Evolutionary conservation across 2,888 invertebrate genomes (phyloP).

Genomic region (Platycheirus rosarum): DNA sequence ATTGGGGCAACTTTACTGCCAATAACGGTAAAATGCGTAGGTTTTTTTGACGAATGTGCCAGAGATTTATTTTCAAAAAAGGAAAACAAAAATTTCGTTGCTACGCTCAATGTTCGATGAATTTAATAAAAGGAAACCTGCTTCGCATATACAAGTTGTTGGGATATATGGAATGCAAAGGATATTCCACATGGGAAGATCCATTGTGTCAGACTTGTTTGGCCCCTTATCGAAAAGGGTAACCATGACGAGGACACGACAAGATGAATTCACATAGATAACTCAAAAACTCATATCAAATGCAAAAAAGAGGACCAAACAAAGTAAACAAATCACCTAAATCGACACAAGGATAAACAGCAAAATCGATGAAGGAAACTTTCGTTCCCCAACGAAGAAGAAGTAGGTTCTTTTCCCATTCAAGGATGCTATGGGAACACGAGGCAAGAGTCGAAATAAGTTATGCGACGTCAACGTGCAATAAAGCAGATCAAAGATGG

Average conservation of each 20-base stretch:
- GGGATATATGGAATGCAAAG: background rate
- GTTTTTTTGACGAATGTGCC: constrained; percentile 28
- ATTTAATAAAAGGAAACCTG: constrained; percentile 33
- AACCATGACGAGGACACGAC: constrained; percentile 52
- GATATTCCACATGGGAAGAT: background rate
- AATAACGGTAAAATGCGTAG: constrained; percentile 16
- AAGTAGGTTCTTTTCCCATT: background rate
- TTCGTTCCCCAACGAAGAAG: background rate
- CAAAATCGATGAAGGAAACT: constrained; percentile 4
- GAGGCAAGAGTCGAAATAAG: background rate
- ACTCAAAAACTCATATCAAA: constrained; percentile 37
- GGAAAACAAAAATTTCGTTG: background rate
- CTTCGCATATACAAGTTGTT: background rate
- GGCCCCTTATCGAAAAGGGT: constrained; percentile 42
- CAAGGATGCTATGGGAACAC: background rate
- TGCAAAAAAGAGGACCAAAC: constrained; percentile 3
- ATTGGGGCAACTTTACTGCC: constrained; percentile 20
- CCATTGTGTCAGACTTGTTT: constrained; percentile 9
- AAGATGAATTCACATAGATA: constrained; percentile 57
- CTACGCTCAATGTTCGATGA: constrained; percentile 17
- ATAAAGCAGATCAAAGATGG: background rate
- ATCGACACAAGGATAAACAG: constrained; percentile 11
- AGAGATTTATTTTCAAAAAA: constrained; percentile 25
- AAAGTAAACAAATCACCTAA: constrained; percentile 19
- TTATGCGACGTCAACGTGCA: constrained; percentile 3